These are phyloP conservation scores for Brachyhypopomus gauderio DNA, from an alignment of 2,113 vertebrate species.

Conservation along the genomic window DNA sequence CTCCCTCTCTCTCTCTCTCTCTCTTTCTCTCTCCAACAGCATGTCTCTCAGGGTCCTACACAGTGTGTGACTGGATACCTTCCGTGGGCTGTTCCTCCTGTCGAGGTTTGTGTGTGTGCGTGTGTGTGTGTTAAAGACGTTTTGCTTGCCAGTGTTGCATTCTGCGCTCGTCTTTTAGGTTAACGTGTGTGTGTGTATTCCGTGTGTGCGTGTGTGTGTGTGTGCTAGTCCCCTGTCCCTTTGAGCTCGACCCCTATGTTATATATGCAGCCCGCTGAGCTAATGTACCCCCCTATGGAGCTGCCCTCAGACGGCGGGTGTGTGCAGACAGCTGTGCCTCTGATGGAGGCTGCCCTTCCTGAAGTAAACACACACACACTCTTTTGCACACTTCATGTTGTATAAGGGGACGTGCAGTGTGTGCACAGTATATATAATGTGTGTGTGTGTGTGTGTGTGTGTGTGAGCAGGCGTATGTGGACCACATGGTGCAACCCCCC, in stretches of 20 bases:
- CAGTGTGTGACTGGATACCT: constrained; percentile 49
- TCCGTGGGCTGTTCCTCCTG: constrained; percentile 54
- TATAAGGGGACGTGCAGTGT: not conserved
- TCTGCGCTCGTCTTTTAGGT: not conserved
- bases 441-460: not conserved
- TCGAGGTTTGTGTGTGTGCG: constrained; percentile 35
- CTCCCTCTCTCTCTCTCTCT: not conserved
- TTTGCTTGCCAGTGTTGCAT: not conserved
- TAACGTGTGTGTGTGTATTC: constrained; percentile 10
- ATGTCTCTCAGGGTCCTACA: constrained; percentile 37
- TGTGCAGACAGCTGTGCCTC: constrained; percentile 37
- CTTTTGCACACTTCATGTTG: not conserved
- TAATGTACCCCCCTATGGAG: constrained; percentile 57
- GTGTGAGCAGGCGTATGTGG: constrained; percentile 40
- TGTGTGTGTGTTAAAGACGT: constrained; percentile 2
- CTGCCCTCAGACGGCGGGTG: constrained; percentile 47
- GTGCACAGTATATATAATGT: not conserved
- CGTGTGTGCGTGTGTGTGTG: constrained; percentile 27
- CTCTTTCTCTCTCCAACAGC: constrained; percentile 6
- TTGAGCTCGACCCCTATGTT: constrained; percentile 49
- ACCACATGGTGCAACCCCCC: constrained; percentile 50
- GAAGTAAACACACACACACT: constrained; percentile 56
- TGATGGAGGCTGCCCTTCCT: constrained; percentile 51
- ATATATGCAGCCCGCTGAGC: constrained; percentile 62
- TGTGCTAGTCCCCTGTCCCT: constrained; percentile 53